Percentiles rank a stretch among this genome's conserved stretches.
Evolutionary conservation across 2,113 vertebrate species (phyloP).

Genomic region (Hemibagrus wyckioides): DNA sequence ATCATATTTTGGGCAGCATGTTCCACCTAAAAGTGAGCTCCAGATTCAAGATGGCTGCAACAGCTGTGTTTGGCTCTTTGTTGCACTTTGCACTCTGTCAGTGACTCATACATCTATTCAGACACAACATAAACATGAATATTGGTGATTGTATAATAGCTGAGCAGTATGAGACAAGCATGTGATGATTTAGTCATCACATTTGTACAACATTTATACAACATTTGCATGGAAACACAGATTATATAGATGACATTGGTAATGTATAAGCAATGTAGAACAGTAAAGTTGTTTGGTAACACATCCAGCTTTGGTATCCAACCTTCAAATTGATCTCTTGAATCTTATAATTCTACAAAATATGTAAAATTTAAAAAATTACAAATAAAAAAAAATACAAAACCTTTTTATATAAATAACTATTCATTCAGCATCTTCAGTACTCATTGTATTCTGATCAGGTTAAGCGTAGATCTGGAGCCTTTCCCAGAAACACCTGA

Average conservation of each 20-base stretch:
- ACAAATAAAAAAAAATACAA: no score
- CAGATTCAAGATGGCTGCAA: not conserved
- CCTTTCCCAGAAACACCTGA: not conserved
- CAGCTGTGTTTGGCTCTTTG: not conserved
- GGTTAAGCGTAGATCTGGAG: not conserved
- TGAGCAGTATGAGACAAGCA: not conserved
- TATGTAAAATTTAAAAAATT: no score
- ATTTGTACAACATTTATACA: not conserved
- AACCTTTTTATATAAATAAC: not conserved
- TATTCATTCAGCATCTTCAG: not conserved
- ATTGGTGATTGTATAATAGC: not conserved
- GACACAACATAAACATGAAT: not conserved
- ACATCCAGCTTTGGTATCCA: not conserved
- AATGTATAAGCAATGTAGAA: not conserved
- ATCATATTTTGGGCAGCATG: not conserved
- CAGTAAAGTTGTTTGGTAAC: not conserved
- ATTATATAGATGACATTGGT: not conserved
- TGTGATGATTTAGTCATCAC: not conserved
- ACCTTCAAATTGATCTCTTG: not conserved
- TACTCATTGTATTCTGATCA: not conserved
- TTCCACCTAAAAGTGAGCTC: not conserved
- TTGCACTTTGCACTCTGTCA: not conserved
- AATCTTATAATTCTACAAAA: no score
- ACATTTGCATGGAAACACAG: no score
- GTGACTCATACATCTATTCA: not conserved